phyloP scores from a whole-genome alignment of 2,888 invertebrate species.

The Rhyacophila evoluta region DNA sequence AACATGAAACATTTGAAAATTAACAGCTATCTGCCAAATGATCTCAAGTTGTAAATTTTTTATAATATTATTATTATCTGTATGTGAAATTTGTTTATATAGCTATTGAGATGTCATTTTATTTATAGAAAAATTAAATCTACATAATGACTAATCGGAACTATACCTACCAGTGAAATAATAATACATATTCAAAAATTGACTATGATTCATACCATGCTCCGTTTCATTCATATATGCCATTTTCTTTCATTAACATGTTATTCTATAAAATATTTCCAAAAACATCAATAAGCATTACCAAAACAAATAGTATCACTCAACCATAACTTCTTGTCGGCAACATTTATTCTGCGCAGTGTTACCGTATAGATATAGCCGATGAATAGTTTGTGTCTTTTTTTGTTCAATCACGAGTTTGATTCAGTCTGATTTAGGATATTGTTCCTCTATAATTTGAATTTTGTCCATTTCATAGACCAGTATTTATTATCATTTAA shows the following conservation, averaged over 20 bases:
- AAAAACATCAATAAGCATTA: slow-evolving; percentile 2
- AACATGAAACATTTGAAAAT: too few species aligned
- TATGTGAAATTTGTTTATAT: neutral
- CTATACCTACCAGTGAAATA: neutral
- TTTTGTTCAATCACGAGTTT: neutral
- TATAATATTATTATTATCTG: neutral
- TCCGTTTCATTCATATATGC: neutral
- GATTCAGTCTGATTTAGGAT: neutral
- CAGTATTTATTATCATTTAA: neutral
- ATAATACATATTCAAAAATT: neutral
- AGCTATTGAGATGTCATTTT: slow-evolving; percentile 4
- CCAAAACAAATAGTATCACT: neutral
- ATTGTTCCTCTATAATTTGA: neutral
- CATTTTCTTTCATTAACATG: neutral
- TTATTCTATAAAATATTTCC: slow-evolving; percentile 10
- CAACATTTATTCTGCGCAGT: neutral
- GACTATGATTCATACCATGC: neutral
- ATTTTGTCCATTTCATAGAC: neutral
- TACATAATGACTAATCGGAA: neutral
- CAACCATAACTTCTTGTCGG: too few species aligned
- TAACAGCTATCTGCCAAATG: neutral
- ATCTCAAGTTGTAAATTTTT: neutral
- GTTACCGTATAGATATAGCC: too few species aligned
- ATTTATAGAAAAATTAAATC: neutral
- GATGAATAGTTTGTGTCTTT: neutral